These are phyloP conservation scores for Notodonta ziczac DNA, from an alignment of 2,888 invertebrate genomes.

Conservation along the genomic window DNA sequence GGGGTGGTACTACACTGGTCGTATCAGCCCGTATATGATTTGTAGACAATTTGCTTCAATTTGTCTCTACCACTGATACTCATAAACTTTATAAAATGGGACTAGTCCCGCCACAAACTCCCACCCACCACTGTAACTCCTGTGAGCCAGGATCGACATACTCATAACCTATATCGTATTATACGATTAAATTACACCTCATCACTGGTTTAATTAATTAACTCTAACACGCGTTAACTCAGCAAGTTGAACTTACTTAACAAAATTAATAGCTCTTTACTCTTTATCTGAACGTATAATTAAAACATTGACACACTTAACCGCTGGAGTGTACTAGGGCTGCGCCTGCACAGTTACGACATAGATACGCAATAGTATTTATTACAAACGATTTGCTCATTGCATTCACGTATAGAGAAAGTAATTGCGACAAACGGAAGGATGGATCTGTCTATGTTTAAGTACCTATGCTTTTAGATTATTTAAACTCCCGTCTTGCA, in stretches of 20 bases:
- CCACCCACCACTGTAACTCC: too few relatives aligned
- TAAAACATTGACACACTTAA: conserved; percentile 67
- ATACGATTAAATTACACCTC: too few relatives aligned
- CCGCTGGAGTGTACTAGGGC: conserved; percentile 52
- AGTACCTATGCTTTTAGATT: conserved; percentile 56
- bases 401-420: conserved; percentile 76
- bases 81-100: too few relatives aligned
- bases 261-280: conserved; percentile 44
- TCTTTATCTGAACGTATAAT: conserved; percentile 50
- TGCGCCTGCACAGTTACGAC: conserved; percentile 30
- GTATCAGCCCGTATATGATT: too few relatives aligned
- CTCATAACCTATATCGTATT: too few relatives aligned
- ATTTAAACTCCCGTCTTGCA: conserved; percentile 58
- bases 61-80: too few relatives aligned
- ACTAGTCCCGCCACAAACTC: too few relatives aligned
- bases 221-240: conserved; percentile 15
- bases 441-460: conserved; percentile 43
- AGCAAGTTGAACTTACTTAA: conserved; percentile 20
- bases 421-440: conserved; percentile 67
- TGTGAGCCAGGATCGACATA: too few relatives aligned
- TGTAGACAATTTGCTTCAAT: too few relatives aligned
- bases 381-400: conserved; percentile 42
- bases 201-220: conserved; percentile 7
- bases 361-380: conserved; percentile 33
- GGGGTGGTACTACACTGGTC: too few relatives aligned